Percentiles rank a stretch among this genome's conserved stretches.
Evolutionary conservation across 1,140 invertebrate species (phyloP).

Genomic region (Drosophila nebulosa): DNA sequence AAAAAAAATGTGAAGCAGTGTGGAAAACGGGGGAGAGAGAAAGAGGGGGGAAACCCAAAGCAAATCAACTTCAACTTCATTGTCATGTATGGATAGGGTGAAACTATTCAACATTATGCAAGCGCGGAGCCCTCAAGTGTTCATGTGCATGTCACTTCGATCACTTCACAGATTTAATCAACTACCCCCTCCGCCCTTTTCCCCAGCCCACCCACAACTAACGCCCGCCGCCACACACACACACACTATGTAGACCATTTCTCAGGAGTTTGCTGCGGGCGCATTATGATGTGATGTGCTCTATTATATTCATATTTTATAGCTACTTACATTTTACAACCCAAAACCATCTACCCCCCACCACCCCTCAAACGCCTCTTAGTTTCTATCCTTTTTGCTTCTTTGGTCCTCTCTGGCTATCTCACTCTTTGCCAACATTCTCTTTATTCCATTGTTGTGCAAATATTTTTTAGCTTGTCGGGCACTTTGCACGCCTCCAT

Average conservation of each 20-base stretch:
- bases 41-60: slow-evolving; percentile 4
- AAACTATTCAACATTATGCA: slow-evolving; percentile 38
- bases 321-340: slow-evolving; percentile 62
- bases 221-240: not conserved
- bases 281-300: slow-evolving; percentile 58
- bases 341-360: no score
- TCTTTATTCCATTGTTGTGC: slow-evolving; percentile 55
- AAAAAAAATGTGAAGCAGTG: slow-evolving; percentile 39
- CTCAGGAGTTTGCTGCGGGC: slow-evolving; percentile 37
- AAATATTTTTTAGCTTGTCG: slow-evolving; percentile 60
- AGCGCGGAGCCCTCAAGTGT: slow-evolving; percentile 37
- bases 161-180: slow-evolving; percentile 59
- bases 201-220: no score
- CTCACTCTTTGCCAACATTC: slow-evolving; percentile 1
- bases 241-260: not conserved
- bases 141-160: slow-evolving; percentile 59
- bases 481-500: slow-evolving; percentile 49
- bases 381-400: not conserved
- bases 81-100: slow-evolving; percentile 26
- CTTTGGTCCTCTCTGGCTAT: not conserved
- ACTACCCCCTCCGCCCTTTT: slow-evolving; percentile 21
- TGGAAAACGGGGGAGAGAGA: no score
- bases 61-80: slow-evolving; percentile 35
- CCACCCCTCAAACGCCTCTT: slow-evolving; percentile 12
- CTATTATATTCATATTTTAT: slow-evolving; percentile 68